These are phyloP conservation scores for Caenorhabditis sp. DNA, from an alignment of 2,888 invertebrate species.

Conservation along the genomic window DNA sequence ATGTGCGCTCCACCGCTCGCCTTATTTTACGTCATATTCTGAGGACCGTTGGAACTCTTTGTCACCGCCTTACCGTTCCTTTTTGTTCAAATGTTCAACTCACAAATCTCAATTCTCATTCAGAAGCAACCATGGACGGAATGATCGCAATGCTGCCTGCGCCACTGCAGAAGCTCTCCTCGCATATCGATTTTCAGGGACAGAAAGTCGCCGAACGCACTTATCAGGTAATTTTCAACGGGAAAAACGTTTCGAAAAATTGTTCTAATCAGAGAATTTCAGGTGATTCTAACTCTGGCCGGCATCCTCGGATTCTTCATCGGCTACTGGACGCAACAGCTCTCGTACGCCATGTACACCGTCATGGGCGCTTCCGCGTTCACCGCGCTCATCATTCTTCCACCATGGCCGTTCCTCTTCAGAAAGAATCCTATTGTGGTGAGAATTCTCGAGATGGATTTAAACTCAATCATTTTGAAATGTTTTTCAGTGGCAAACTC, in stretches of 20 bases:
- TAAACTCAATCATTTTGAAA: background rate
- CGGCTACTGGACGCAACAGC: slow-evolving; percentile 78
- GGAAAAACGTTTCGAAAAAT: background rate
- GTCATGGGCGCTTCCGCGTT: slow-evolving; percentile 76
- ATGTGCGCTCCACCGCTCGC: slow-evolving; percentile 39
- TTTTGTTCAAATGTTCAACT: background rate
- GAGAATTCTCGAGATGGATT: slow-evolving; percentile 34
- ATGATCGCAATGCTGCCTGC: slow-evolving; percentile 81
- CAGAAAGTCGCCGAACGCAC: slow-evolving; percentile 80
- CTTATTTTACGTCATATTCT: slow-evolving; percentile 50
- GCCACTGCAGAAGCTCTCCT: slow-evolving; percentile 71
- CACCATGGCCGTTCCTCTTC: slow-evolving; percentile 82
- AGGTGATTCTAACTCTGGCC: slow-evolving; percentile 78
- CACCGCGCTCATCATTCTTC: slow-evolving; percentile 78
- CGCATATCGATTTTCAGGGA: slow-evolving; percentile 80
- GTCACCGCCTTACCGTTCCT: background rate
- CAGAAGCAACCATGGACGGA: slow-evolving; percentile 75
- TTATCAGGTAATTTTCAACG: slow-evolving; percentile 75
- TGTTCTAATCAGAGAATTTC: slow-evolving; percentile 1
- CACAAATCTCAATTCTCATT: background rate
- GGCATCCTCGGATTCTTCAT: slow-evolving; percentile 80
- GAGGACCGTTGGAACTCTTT: slow-evolving; percentile 11
- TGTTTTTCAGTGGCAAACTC: slow-evolving; percentile 64
- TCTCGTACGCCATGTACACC: slow-evolving; percentile 72
- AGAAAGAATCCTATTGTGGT: slow-evolving; percentile 76